phyloP scores from a whole-genome alignment of 2,113 vertebrate species.

The Xenopus laevis region DNA sequence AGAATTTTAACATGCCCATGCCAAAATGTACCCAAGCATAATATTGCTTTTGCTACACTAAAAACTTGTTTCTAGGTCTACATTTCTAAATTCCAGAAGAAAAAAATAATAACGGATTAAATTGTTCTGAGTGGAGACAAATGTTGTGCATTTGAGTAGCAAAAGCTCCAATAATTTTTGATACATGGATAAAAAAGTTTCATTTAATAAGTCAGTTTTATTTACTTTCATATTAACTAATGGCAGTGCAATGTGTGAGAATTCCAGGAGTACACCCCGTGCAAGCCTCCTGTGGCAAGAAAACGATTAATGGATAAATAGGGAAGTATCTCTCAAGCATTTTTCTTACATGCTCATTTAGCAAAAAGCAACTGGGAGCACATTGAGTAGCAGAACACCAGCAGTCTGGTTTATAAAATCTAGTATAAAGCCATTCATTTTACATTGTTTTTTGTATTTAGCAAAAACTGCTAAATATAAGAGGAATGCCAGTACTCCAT shows the following conservation, averaged over 20 bases:
- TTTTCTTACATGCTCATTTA: constrained; percentile 61
- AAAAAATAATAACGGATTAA: constrained; percentile 27
- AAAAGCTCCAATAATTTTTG: constrained; percentile 23
- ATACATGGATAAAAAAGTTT: constrained; percentile 46
- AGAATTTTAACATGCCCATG: constrained; percentile 59
- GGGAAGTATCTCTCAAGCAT: constrained; percentile 64
- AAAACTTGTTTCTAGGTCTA: constrained; percentile 49
- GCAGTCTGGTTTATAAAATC: constrained; percentile 13
- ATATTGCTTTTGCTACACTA: constrained; percentile 55
- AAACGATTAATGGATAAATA: constrained; percentile 73
- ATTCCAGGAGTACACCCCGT: no score
- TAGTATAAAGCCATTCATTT: no score
- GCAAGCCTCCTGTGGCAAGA: constrained; percentile 64
- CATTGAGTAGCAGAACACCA: constrained; percentile 65
- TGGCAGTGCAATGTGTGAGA: constrained; percentile 58
- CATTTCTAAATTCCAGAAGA: constrained; percentile 49
- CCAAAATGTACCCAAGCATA: constrained; percentile 56
- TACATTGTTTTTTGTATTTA: no score
- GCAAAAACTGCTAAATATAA: no score
- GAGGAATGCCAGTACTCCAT: no score
- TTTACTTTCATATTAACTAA: constrained; percentile 57
- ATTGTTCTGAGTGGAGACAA: constrained; percentile 5
- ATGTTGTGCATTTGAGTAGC: constrained; percentile 1
- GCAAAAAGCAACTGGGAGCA: constrained; percentile 64
- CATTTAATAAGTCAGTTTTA: neutral